These are phyloP conservation scores for Falco columbarius DNA, from an alignment of 2,797 vertebrate genomes.

Conservation along the genomic window DNA sequence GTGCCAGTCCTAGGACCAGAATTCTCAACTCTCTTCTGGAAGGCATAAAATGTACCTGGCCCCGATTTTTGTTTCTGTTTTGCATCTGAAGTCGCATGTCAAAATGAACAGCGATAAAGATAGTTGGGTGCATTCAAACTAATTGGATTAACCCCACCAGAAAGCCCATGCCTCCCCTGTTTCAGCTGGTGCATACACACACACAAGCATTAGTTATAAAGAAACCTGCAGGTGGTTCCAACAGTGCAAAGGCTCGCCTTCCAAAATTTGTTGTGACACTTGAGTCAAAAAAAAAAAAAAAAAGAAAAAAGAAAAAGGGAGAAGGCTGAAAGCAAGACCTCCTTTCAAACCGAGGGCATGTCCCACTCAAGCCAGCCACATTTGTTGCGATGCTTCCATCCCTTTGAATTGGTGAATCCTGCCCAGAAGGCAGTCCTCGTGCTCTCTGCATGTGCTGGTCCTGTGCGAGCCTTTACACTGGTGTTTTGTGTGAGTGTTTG, in stretches of 20 bases:
- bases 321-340: neutral
- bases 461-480: conserved; percentile 62
- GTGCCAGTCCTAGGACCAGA: neutral
- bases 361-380: neutral
- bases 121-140: neutral
- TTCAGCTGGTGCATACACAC: neutral
- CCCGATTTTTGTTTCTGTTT: neutral
- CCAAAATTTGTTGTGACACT: neutral
- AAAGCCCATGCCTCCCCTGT: neutral
- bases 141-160: neutral
- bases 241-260: conserved; percentile 25
- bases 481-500: conserved; percentile 75
- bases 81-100: neutral
- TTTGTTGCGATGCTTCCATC: neutral
- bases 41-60: neutral
- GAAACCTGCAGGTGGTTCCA: neutral
- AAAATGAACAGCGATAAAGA: neutral
- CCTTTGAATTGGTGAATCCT: neutral
- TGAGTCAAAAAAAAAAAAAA: neutral
- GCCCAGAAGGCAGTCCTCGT: neutral
- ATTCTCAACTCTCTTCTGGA: neutral
- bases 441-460: neutral
- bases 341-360: neutral
- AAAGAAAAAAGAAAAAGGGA: neutral
- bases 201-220: neutral